Evolutionary conservation across 2,888 invertebrate species (phyloP), one percentile per base, ranked within the genome.

Genomic region (Magallana nippona): DNA sequence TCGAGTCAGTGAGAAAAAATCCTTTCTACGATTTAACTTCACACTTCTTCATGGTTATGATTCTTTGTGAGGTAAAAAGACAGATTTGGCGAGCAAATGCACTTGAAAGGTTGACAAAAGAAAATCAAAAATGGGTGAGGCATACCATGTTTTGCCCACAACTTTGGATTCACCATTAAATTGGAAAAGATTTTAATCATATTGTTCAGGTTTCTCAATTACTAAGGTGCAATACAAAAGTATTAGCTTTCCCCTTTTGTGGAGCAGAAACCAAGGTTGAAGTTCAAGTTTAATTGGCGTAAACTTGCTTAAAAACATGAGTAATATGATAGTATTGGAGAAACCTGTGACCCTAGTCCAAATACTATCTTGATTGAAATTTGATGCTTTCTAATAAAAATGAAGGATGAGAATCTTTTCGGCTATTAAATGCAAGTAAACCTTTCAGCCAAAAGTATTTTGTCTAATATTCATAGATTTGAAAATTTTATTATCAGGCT

Each of bases 251-350:
- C 71, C 15, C 27, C 71, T 32, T 71, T 71, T 71, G 71, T 71
- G 8, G 71, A 32, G 27, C 71, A 71, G 27, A 27, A 71, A 71
- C 13, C 15, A 71, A 10, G 27, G 71, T 27, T 58, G 32, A 56
- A 79, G 56, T 79, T 79, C 57, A 79, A 79, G 57, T 79, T 79
- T 79, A 79, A 79, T 79, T 79, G 79, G 22, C 79, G 57, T 56
- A 57, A 79, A 79, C 71, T 71, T 22, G 32, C 71, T 71, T 71
- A 32, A 71, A 71, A 71, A 71, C 71, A 71, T 71, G 71, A 32
- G 71, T 71, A 71, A 71, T 71, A 71, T 71, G 71, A 71, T 71
- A 71, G 32, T 71, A 22, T 71, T 71, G 71, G 71, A 71, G 71
- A 71, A 71, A 71, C 71, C 19, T 22, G 27, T 71, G 22, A 27